These are phyloP conservation scores for Barnardius zonarius DNA, from an alignment of 2,113 vertebrate genomes.

Conservation along the genomic window DNA sequence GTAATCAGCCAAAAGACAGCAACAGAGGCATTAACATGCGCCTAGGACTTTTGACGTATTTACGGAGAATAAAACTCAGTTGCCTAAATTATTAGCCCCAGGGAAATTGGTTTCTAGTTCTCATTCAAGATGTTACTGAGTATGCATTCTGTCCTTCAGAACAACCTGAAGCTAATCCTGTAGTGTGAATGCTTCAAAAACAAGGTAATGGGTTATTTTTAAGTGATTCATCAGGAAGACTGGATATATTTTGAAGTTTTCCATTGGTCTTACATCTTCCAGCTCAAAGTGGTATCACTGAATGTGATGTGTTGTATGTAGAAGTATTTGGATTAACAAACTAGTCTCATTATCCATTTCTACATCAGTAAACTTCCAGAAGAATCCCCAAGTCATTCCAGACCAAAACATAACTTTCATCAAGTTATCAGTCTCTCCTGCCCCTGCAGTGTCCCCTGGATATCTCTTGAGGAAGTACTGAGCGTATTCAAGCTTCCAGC, in stretches of 20 bases:
- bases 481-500: neutral
- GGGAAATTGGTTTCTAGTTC: conserved; percentile 5
- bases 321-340: neutral
- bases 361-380: neutral
- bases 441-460: neutral
- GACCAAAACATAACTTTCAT: neutral
- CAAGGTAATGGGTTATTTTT: neutral
- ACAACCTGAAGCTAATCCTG: neutral
- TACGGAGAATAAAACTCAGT: neutral
- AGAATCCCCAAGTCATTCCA: neutral
- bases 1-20: neutral
- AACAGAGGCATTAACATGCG: neutral
- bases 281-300: neutral
- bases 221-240: neutral
- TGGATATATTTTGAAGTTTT: neutral
- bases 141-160: neutral
- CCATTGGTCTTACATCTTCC: neutral
- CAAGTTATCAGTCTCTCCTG: neutral
- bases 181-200: neutral
- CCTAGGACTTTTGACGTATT: neutral
- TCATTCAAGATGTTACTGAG: neutral
- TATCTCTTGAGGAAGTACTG: neutral
- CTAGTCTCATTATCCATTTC: neutral
- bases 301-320: neutral
- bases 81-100: neutral